phyloP scores from a whole-genome alignment of 2,113 vertebrate species.

The Myodes glareolus region DNA sequence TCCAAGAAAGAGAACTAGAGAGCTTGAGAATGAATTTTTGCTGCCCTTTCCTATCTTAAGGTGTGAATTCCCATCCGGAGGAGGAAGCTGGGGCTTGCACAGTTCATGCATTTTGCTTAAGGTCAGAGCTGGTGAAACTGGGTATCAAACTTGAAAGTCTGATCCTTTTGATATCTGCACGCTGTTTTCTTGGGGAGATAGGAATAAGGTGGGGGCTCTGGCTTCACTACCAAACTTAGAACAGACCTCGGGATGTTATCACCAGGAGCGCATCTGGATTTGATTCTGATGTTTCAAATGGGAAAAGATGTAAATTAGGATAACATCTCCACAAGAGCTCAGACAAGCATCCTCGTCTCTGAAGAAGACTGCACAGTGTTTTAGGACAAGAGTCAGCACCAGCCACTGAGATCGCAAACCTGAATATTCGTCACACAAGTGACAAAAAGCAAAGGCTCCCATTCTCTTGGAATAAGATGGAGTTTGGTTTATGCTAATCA shows the following conservation, averaged over 20 bases:
- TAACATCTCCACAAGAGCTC: neutral
- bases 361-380: neutral
- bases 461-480: neutral
- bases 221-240: neutral
- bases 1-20: neutral
- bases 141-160: neutral
- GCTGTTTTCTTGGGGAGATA: neutral
- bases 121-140: neutral
- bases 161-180: neutral
- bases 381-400: neutral
- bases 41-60: neutral
- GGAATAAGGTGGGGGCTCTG: neutral
- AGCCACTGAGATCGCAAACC: neutral
- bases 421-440: neutral
- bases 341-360: neutral
- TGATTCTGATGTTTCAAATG: neutral
- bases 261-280: neutral
- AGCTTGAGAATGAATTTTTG: neutral
- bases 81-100: neutral
- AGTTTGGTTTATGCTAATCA: constrained; percentile 2
- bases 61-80: neutral
- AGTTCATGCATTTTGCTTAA: neutral
- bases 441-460: neutral
- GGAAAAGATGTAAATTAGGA: neutral
- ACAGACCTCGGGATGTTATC: neutral